phyloP scores from a whole-genome alignment of 2,888 invertebrate genomes.

The Didymodactylos carnosus region DNA sequence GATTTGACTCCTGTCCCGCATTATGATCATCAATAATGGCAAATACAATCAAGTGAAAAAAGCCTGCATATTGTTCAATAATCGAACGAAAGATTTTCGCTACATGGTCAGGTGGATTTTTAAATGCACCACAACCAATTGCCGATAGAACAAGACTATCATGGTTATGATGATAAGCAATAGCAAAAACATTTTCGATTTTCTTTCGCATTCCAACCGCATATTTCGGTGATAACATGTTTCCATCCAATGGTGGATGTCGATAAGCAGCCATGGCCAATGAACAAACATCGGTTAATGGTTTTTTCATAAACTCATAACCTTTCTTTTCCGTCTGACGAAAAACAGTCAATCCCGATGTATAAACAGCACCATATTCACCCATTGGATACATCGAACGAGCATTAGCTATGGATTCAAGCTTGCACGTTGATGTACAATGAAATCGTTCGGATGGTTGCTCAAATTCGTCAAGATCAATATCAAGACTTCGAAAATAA shows the following conservation, averaged over 20 bases:
- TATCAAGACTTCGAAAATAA: not conserved
- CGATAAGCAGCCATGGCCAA: not conserved
- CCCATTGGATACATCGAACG: not conserved
- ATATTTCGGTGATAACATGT: not conserved
- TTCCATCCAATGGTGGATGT: not conserved
- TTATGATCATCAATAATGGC: not conserved
- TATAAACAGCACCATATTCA: not conserved
- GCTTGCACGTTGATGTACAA: not conserved
- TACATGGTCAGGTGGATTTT: not conserved
- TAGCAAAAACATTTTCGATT: not conserved
- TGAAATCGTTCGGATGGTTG: not conserved
- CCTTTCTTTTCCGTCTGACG: not conserved
- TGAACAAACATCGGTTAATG: too few species aligned
- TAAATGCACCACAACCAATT: not conserved
- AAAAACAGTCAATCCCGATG: not conserved
- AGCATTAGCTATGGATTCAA: too few species aligned
- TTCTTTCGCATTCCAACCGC: not conserved
- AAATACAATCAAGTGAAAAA: not conserved
- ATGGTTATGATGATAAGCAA: not conserved
- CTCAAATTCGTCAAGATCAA: not conserved
- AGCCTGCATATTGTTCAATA: not conserved
- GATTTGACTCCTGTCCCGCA: not conserved
- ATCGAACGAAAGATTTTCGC: not conserved
- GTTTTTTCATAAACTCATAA: not conserved
- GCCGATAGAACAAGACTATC: not conserved